These are phyloP conservation scores for Mobula hypostoma DNA, from an alignment of 2,113 vertebrate species.

Conservation along the genomic window DNA sequence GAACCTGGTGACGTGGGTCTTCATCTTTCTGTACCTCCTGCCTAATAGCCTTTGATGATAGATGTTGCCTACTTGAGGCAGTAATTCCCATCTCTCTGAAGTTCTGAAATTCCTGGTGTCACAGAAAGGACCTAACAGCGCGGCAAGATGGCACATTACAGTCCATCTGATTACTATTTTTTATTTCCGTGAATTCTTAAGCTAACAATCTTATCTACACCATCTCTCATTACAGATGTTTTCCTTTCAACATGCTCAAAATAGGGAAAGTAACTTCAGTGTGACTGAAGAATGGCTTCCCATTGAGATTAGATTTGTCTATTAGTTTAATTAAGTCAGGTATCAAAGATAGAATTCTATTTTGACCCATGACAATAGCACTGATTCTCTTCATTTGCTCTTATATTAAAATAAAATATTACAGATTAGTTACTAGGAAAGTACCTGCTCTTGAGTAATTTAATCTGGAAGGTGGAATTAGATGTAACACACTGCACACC, in stretches of 20 bases:
- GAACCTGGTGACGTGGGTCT: too few relatives aligned
- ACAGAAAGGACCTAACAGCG: too few relatives aligned
- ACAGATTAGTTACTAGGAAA: not conserved
- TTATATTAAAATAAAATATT: not conserved
- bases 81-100: too few relatives aligned
- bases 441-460: too few relatives aligned
- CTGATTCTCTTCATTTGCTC: not conserved
- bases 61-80: too few relatives aligned
- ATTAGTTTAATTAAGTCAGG: not conserved
- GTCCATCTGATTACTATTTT: not conserved
- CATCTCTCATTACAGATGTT: not conserved
- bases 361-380: not conserved
- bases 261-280: not conserved
- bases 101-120: too few relatives aligned
- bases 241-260: conserved; percentile 8
- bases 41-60: too few relatives aligned
- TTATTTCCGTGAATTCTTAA: not conserved
- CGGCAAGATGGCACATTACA: not conserved
- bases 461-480: too few relatives aligned
- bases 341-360: not conserved
- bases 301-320: not conserved
- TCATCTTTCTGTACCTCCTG: too few relatives aligned
- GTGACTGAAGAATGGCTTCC: not conserved
- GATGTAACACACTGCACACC: too few relatives aligned
- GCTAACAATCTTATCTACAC: not conserved